Evolutionary conservation across 30 jellyfish, hydroid and myxozoan genomes (phyloP), one percentile per base, ranked within the genome.

Genomic region (Chrysaora quinquecirrha): DNA sequence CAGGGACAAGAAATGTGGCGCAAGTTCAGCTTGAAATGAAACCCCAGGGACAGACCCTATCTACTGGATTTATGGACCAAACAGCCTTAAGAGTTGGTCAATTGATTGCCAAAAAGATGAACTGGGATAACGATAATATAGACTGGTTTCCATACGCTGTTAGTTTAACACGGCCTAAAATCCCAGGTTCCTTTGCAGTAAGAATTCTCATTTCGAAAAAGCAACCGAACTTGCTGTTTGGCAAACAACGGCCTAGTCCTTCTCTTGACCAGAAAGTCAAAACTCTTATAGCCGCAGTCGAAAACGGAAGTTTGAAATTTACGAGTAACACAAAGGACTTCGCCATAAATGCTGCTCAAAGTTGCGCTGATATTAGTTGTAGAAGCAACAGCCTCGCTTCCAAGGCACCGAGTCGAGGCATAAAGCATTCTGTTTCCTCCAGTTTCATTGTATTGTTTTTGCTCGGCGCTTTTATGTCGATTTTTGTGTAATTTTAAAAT

Each of bases 141-240:
- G 80, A 67, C 2, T 67, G 80, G 80, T 67, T 67, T 12, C 27
- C 63, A 16, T 67, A 67, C 30, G 80, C 80, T 3, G 68, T 52
- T 38, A 38, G 14, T 3, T 38, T 38, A 38, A n/a, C n/a, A n/a
- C n/a, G n/a, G n/a, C 54, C 54, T 3, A 38, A 38, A 38, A n/a
- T n/a, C n/a, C 54, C 54, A 14, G 54, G 54, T 14, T 3, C 54
- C 11, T 38, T 38, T 38, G 14, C 11, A 6, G 6, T 38, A 38
- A 38, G 54, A 14, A 38, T 38, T 38, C 54, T 38, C 14, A 38
- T 38, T 14, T 3, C 54, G 54, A 38, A 38, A 14, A 38, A 38
- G 14, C 54, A 38, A 14, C 54, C 6, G 54, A 38, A 38, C 54
- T 14, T 38, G 54, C 54, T 38, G 6, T 38, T 38, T 14, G 54